Base-by-base conservation (phyloP, 2,797 vertebrate species). In the Arnoldichthys spilopterus region DNA sequence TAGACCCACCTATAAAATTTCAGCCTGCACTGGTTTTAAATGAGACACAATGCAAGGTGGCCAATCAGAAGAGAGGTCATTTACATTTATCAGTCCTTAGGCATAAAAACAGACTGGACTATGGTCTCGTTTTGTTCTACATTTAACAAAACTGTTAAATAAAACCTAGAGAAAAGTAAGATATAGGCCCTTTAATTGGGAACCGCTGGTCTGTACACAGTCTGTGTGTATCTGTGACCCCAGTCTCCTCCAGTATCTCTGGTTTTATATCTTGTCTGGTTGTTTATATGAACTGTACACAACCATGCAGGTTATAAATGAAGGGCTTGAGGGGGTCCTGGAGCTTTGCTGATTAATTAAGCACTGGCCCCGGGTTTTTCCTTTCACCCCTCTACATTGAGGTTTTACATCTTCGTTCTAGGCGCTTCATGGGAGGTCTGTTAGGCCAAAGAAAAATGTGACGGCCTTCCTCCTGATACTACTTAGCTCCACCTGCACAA, bases 231-330 rank as follows among this genome's bases (percentile, higher is more conserved):
- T 73, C 49, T 43, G 45, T 71, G 62, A 54, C 71, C 66, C 47
- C 34, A 45, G n/a, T 18, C 37, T 71, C 53, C 53, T 58, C 30
- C 28, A 37, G 61, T 72, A 59, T 54, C 20, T 82, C 61, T 82
- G 59, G 34, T 22, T 77, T 59, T 73, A 54, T 63, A 81, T 74
- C 69, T 72, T 34, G 70, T 54, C 72, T 66, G 22, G 49, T 64
- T 86, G 82, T 87, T 86, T 87, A 85, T 86, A 83, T 86, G 74
- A 87, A 26, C 70, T 76, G 69, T 80, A 59, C 62, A 74, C 64
- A 74, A 26, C 69, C 61, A 32, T 56, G 72, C 18, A 72, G 58
- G 72, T 79, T 83, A 80, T 82, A 69, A 86, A 84, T 72, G 56
- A 64, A 6, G 34, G 56, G 68, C 67, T 67, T 74, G 53, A 40